These are phyloP conservation scores for Eupelmus urozonus DNA, from an alignment of 2,888 invertebrate species.

Conservation along the genomic window DNA sequence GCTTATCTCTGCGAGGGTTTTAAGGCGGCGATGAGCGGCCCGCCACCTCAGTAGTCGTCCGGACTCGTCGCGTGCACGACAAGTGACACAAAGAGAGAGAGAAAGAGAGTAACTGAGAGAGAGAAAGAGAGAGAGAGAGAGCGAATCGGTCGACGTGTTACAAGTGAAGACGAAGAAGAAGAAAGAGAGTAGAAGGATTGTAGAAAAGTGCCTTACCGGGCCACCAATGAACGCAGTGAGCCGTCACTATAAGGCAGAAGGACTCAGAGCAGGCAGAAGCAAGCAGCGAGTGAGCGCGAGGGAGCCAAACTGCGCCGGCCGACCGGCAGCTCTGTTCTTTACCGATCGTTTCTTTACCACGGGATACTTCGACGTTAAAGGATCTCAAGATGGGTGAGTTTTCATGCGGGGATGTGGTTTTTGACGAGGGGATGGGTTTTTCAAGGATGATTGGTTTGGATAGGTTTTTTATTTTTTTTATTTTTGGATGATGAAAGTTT, in stretches of 20 bases:
- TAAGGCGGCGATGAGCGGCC: conserved; percentile 60
- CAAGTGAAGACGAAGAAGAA: conserved; percentile 15
- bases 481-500: too few species aligned
- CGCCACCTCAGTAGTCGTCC: conserved; percentile 57
- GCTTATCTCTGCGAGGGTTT: conserved; percentile 64
- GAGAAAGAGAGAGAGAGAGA: neutral
- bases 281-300: too few species aligned
- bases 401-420: too few species aligned
- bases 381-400: conserved; percentile 57
- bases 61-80: neutral
- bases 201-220: too few species aligned
- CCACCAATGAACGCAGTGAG: conserved; percentile 55
- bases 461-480: too few species aligned
- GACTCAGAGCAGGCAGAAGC: too few species aligned
- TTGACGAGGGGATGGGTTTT: too few species aligned
- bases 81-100: neutral
- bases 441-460: too few species aligned
- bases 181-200: too few species aligned
- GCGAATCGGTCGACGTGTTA: neutral
- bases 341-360: conserved; percentile 50
- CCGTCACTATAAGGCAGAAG: too few species aligned
- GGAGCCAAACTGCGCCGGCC: too few species aligned
- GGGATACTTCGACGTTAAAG: conserved; percentile 54
- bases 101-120: conserved; percentile 1
- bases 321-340: neutral